Evolutionary conservation across 2,113 vertebrate genomes (phyloP), one percentile per base, ranked within the genome.

Genomic region (Electrona antarctica): DNA sequence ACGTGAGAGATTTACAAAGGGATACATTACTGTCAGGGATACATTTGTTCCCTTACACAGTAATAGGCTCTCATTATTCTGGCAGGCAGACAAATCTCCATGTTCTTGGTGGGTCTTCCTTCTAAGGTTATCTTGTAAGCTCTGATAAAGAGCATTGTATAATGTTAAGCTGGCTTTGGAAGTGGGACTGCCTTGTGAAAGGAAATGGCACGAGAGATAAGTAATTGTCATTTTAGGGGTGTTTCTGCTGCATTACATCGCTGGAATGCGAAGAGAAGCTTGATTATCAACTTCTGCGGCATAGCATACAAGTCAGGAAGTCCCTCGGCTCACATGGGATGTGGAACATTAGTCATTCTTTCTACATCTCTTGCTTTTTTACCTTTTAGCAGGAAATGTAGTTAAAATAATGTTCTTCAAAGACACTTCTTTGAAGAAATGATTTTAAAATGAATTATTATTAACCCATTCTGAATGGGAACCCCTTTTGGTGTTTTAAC

Each of bases 201-300:
- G 89, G 83, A 90, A 90, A 87, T 82, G 74, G 69, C 33, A 60
- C 29, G 80, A 50, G 7, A 85, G 83, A 91, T 91, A 86, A 85
- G n/a, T 4, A 3, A 0, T 13, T 59, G 7, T 58, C 67, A 55
- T 64, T 85, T 77, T 54, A 74, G 76, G 67, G 89, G 78, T 60
- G 55, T 61, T 64, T 69, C 15, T 15, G 55, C 64, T 61, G 60
- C 64, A 13, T 81, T 69, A 77, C 21, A 64, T 64, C 64, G 64
- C 69, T 47, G 58, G 67, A 51, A 84, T 73, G 58, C 60, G 68
- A 85, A 56, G 56, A 74, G 69, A 82, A 85, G 77, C 79, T 71
- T 73, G 84, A 90, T 89, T 84, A 10, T 67, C 33, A 73, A 70
- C 56, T 50, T 41, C 65, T 60, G 66, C 13, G 6, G 63, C 1